These are phyloP conservation scores for Polyergus mexicanus DNA, from an alignment of 1,140 invertebrate species.

Conservation along the genomic window DNA sequence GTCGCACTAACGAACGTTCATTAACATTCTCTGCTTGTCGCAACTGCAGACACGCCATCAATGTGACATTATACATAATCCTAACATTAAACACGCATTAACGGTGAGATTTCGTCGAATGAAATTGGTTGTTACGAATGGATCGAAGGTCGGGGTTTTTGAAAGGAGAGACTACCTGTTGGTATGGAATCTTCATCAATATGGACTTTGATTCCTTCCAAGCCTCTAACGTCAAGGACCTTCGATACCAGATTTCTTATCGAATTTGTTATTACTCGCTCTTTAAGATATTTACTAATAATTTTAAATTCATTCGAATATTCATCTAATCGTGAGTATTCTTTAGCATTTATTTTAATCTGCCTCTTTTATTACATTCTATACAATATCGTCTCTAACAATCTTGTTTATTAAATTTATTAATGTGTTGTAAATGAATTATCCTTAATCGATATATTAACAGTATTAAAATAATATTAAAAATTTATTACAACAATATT, in stretches of 20 bases:
- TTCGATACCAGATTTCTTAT: conserved; percentile 50
- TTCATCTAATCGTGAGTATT: background rate
- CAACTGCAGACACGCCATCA: background rate
- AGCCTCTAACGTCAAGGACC: conserved; percentile 48
- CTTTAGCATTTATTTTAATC: background rate
- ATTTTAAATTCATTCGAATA: background rate
- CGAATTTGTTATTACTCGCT: conserved; percentile 50
- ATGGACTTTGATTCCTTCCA: conserved; percentile 9
- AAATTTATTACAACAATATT: too few species aligned
- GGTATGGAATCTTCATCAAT: conserved; percentile 60
- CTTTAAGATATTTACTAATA: conserved; percentile 30
- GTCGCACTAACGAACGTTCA: conserved; percentile 72
- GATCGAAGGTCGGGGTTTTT: conserved; percentile 36
- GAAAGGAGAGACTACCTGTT: conserved; percentile 48
- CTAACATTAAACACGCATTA: conserved; percentile 22
- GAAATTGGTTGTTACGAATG: background rate
- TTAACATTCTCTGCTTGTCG: conserved; percentile 58
- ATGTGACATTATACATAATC: conserved; percentile 21
- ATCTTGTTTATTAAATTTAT: background rate
- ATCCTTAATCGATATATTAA: background rate
- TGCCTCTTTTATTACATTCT: background rate
- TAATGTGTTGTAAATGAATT: background rate
- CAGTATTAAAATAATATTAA: too few species aligned
- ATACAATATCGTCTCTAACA: background rate
- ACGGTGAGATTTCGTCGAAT: conserved; percentile 52